phyloP scores from a whole-genome alignment of 2,797 vertebrate genomes.

The Limnodromus scolopaceus region DNA sequence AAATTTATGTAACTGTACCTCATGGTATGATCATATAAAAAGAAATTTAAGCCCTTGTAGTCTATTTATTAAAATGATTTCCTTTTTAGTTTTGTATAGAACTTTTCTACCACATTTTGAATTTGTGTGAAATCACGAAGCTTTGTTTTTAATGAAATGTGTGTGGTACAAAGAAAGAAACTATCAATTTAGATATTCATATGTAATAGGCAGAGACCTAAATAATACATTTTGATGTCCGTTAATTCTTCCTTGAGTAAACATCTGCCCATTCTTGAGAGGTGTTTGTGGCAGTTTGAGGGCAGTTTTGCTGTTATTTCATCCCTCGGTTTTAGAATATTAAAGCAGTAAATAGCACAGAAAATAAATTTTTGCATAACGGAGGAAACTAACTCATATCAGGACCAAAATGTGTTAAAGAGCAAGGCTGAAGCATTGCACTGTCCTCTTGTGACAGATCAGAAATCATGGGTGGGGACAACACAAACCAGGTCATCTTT shows the following conservation, averaged over 20 bases:
- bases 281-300: not conserved
- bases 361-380: not conserved
- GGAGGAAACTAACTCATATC: not conserved
- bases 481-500: not conserved
- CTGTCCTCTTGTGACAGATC: not conserved
- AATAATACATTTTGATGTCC: not conserved
- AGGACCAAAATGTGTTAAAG: not conserved
- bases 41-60: rapidly evolving
- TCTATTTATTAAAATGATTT: not conserved
- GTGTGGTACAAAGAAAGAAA: not conserved
- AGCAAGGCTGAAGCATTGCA: not conserved
- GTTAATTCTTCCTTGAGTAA: not conserved
- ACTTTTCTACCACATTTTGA: not conserved
- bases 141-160: not conserved
- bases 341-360: not conserved
- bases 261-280: not conserved
- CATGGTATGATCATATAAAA: not conserved
- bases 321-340: not conserved
- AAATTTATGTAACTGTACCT: not conserved
- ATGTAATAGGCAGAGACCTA: not conserved
- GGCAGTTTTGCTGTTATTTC: not conserved
- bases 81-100: not conserved
- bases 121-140: not conserved
- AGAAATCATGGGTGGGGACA: not conserved
- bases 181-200: not conserved